These are phyloP conservation scores for Hartigia nigra DNA, from an alignment of 2,888 invertebrate genomes.

Conservation along the genomic window DNA sequence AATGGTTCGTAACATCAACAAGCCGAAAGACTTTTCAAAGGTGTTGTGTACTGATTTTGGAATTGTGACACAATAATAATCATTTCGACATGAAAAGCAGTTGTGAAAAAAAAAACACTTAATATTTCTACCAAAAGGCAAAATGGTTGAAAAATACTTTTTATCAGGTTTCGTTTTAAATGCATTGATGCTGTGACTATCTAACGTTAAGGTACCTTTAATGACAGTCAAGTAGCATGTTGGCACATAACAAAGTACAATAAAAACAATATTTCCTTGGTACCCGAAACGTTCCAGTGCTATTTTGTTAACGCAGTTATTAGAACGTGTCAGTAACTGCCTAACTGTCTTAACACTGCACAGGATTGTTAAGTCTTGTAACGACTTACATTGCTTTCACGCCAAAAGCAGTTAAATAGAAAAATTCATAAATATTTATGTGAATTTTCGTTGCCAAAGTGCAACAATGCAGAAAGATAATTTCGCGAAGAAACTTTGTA, in stretches of 20 bases:
- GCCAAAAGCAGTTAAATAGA: background rate
- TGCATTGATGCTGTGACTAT: background rate
- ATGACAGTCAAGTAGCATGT: background rate
- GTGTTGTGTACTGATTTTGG: background rate
- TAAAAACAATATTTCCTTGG: background rate
- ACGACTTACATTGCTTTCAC: background rate
- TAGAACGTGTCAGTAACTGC: background rate
- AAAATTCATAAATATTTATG: background rate
- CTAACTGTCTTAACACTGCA: background rate
- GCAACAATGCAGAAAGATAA: background rate
- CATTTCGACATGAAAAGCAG: background rate
- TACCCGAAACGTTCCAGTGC: background rate
- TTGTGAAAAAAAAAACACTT: background rate
- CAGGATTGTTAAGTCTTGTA: background rate
- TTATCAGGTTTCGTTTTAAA: background rate
- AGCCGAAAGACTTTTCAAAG: background rate
- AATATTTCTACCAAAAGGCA: background rate
- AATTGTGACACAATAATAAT: background rate
- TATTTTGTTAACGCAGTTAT: background rate
- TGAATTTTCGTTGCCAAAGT: no score
- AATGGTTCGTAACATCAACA: constrained; percentile 17
- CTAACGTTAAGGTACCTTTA: background rate
- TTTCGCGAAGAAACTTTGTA: background rate
- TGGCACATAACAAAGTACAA: background rate
- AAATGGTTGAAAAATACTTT: background rate